Evolutionary conservation across 2,797 vertebrate species (phyloP).

Genomic region (Crenichthys baileyi): DNA sequence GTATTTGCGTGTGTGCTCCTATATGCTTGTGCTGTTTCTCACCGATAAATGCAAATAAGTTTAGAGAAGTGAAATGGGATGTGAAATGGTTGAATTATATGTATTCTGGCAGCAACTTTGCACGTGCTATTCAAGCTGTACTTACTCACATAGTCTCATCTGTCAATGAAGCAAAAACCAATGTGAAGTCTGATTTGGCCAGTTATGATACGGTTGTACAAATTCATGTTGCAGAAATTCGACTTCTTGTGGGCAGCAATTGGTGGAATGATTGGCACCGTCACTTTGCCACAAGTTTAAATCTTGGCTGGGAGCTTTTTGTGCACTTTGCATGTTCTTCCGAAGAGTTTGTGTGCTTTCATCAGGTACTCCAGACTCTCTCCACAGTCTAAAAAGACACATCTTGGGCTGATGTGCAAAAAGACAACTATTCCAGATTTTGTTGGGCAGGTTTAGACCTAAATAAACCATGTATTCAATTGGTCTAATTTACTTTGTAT

Average conservation of each 20-base stretch:
- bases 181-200: not conserved
- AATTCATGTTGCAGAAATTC: not conserved
- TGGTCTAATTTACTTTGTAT: not conserved
- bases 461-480: not conserved
- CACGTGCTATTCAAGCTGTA: not conserved
- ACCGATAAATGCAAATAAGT: conserved; percentile 16
- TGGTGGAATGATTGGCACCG: not conserved
- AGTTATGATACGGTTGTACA: not conserved
- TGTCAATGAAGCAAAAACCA: not conserved
- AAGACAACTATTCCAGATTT: not conserved
- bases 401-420: not conserved
- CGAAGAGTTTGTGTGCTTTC: not conserved
- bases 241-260: not conserved
- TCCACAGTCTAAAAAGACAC: not conserved
- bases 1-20: not conserved
- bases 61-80: conserved; percentile 34
- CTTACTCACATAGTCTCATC: not conserved
- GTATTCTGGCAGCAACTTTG: not conserved
- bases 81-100: conserved; percentile 7
- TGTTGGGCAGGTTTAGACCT: not conserved
- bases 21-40: conserved; percentile 9
- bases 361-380: not conserved
- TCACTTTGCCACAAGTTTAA: not conserved
- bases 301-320: not conserved
- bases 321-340: not conserved